A percentile compares a stretch with the other conserved stretches of the same genome.
Conservation (phyloP, 1,140 invertebrate genomes). For the Zaprionus lachaisei region DNA sequence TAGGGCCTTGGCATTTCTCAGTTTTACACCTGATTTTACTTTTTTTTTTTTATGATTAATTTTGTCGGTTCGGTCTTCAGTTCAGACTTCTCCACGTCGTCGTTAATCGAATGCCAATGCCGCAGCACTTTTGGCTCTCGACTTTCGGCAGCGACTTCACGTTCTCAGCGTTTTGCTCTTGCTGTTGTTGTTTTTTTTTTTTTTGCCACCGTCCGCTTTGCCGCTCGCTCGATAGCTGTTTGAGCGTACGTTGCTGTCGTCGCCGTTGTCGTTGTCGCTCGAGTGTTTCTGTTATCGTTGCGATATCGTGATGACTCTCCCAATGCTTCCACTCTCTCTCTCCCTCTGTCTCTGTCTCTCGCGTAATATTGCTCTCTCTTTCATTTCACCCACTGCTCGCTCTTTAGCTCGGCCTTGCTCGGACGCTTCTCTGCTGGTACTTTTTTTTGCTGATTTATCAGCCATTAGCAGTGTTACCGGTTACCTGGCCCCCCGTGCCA, state of each 20-base stretch:
- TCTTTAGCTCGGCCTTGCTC: constrained; percentile 28
- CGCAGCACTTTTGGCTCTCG: constrained; percentile 37
- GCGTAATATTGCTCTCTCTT: constrained; percentile 26
- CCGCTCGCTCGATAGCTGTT: constrained; percentile 73
- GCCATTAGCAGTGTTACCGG: constrained; percentile 65
- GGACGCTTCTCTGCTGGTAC: constrained; percentile 22
- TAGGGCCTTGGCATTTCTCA: constrained; percentile 59
- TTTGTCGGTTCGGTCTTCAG: constrained; percentile 32
- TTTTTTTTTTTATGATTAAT: constrained; percentile 31
- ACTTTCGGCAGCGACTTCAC: constrained; percentile 31
- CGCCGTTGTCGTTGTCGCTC: constrained; percentile 24
- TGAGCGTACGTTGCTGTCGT: constrained; percentile 49
- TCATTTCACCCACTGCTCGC: constrained; percentile 34
- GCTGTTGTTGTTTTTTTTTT: neutral
- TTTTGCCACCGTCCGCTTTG: constrained; percentile 40
- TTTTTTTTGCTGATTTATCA: constrained; percentile 61
- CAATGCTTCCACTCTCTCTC: constrained; percentile 9
- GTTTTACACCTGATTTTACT: constrained; percentile 29
- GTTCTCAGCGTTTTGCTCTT: constrained; percentile 36
- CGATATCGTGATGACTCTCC: constrained; percentile 23
- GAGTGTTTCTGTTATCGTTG: constrained; percentile 29
- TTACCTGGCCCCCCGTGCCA: constrained; percentile 1
- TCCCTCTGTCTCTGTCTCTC: constrained; percentile 8
- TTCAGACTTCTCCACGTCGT: constrained; percentile 70
- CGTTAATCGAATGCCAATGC: constrained; percentile 66